Base-by-base conservation (phyloP, 2,888 invertebrate species). In the Coecobrya sp. region DNA sequence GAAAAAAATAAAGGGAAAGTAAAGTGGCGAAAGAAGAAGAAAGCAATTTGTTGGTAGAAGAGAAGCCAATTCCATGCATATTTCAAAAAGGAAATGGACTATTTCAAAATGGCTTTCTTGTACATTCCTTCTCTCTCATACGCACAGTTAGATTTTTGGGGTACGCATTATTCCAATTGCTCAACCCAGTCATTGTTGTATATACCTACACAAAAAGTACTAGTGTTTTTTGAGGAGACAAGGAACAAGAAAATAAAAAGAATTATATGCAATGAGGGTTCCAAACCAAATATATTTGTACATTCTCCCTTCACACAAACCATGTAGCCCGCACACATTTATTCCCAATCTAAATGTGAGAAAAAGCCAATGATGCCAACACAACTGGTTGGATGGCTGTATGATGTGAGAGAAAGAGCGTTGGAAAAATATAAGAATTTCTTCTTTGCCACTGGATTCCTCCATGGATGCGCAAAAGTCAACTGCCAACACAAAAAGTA, bases 31-130 rank as follows among this genome's bases (percentile, higher is more conserved):
- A 36, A 73, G 59, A 68, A 45, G 30, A 86, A 65, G 59, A 86
- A 87, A 87, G 87, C 87, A 87, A 87, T 87, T 87, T 79, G 87
- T 27, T 79, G 55, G 79, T 19, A 42, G 42, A 70, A 7, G 10
- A 79, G 65, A 76, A 87, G 87, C 87, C 87, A 87, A 87, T 87
- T 87, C 79, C 49, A 79, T 87, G 87, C 87, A 87, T 87, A 87
- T 87, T 87, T 87, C 62, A 87, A 70, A 79, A 62, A 62, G 87
- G 87, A 87, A 87, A 87, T 87, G 87, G 87, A 27, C 87, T 87
- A 87, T 87, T 87, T 87, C 62, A 36, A 65, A 87, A 79, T 79
- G 27, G 76, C 0, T 19, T 76, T 30, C 22, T 62, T 70, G 36
- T 70, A 36, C 1, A 76, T 49, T 79, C 45, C 27, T 70, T 25